Evolutionary conservation across 2,113 vertebrate species (phyloP).

Genomic region (Notiomystis cincta): DNA sequence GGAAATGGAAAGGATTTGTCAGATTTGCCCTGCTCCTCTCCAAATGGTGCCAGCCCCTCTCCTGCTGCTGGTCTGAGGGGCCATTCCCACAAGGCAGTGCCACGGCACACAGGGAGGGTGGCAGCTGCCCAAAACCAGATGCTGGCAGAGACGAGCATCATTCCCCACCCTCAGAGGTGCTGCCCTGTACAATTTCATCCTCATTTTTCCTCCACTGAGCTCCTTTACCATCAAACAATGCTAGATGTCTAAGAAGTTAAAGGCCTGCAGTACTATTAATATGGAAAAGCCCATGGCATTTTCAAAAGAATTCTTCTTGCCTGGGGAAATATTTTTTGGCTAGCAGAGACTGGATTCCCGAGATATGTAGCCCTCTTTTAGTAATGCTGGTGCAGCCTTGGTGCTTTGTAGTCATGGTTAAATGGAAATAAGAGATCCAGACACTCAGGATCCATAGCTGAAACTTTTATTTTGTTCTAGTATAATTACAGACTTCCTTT

Average conservation of each 20-base stretch:
- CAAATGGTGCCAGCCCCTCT: background rate
- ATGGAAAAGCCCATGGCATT: rapidly evolving
- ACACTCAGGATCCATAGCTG: background rate
- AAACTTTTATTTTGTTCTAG: background rate
- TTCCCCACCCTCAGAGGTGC: background rate
- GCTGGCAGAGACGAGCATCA: rapidly evolving
- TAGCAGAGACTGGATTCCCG: background rate
- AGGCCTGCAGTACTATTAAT: background rate
- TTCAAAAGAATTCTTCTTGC: background rate
- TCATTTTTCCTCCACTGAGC: background rate
- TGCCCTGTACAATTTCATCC: background rate
- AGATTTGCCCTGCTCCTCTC: background rate
- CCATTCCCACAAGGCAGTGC: background rate
- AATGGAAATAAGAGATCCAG: background rate
- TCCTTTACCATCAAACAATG: background rate
- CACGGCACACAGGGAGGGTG: background rate
- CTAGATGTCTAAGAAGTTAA: background rate
- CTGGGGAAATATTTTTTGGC: background rate
- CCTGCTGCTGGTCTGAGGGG: rapidly evolving
- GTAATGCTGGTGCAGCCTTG: background rate
- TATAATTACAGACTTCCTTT: background rate
- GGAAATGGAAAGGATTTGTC: background rate
- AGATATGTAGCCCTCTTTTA: background rate
- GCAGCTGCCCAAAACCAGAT: background rate
- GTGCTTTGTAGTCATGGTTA: background rate